A percentile compares a stretch with the other conserved stretches of the same genome.
Conservation (phyloP, 2,797 vertebrate genomes). For the Clarias platycephalus region DNA sequence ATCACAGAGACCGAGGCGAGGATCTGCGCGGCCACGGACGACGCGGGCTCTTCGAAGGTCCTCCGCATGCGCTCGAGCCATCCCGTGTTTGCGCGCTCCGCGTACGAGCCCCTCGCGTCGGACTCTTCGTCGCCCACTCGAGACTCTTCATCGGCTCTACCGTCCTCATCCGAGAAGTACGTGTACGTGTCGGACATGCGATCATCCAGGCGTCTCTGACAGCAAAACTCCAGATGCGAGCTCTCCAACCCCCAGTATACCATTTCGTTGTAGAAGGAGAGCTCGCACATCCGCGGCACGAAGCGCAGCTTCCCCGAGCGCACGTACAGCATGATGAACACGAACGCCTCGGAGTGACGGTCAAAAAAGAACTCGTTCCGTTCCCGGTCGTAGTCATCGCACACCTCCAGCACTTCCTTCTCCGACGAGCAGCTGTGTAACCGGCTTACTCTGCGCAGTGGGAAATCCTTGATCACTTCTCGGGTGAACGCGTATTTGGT, state of each 20-base stretch:
- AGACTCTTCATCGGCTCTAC: constrained; percentile 67
- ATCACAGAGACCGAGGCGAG: constrained; percentile 91
- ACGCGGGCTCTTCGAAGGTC: constrained; percentile 95
- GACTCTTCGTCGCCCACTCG: constrained; percentile 53
- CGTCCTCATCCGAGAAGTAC: constrained; percentile 79
- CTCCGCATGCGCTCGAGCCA: constrained; percentile 92
- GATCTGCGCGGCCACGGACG: constrained; percentile 90
- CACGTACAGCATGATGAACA: constrained; percentile 96
- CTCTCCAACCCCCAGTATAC: constrained; percentile 97
- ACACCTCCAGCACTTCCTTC: constrained; percentile 95
- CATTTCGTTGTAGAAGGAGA: constrained; percentile 98
- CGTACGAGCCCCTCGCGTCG: constrained; percentile 54
- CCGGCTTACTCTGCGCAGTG: constrained; percentile 90
- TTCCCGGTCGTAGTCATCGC: constrained; percentile 97
- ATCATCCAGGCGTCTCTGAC: constrained; percentile 94
- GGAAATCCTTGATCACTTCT: constrained; percentile 95
- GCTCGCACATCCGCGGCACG: constrained; percentile 94
- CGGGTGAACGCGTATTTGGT: constrained; percentile 92
- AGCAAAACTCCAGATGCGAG: constrained; percentile 93
- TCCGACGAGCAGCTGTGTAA: constrained; percentile 92
- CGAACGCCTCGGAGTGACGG: constrained; percentile 94
- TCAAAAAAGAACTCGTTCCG: constrained; percentile 98
- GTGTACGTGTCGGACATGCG: constrained; percentile 93
- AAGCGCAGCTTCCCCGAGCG: constrained; percentile 95
- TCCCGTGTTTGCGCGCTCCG: constrained; percentile 70